A percentile compares a stretch with the other conserved stretches of the same genome.
Conservation (phyloP, 2,888 invertebrate genomes). For the Lamproptera curius region DNA sequence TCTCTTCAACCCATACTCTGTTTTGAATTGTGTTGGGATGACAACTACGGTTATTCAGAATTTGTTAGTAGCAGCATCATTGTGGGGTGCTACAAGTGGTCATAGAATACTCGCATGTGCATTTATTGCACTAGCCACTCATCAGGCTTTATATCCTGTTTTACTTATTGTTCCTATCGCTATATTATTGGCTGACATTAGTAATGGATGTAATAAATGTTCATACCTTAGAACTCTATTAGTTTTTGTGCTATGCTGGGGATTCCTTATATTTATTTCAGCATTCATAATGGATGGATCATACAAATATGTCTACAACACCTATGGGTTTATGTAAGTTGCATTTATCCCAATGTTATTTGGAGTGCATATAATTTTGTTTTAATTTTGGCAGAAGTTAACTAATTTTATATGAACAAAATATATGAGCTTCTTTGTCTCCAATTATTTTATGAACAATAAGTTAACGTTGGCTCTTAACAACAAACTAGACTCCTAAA, state of each 20-base stretch:
- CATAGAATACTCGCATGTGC: slow-evolving; percentile 79
- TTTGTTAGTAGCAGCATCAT: slow-evolving; percentile 84
- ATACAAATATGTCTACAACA: slow-evolving; percentile 82
- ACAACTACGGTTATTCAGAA: slow-evolving; percentile 95
- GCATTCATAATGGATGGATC: slow-evolving; percentile 81
- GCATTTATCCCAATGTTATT: neutral
- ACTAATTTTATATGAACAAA: slow-evolving; percentile 40
- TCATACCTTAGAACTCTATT: slow-evolving; percentile 70
- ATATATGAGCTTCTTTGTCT: too few relatives aligned
- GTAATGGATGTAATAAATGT: slow-evolving; percentile 65
- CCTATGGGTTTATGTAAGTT: slow-evolving; percentile 90
- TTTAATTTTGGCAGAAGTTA: neutral
- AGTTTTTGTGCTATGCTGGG: slow-evolving; percentile 74
- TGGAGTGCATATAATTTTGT: neutral
- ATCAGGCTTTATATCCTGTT: slow-evolving; percentile 90
- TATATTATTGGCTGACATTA: slow-evolving; percentile 81
- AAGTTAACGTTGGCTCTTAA: too few relatives aligned
- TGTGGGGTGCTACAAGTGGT: slow-evolving; percentile 84
- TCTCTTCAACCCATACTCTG: slow-evolving; percentile 92
- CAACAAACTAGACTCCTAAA: too few relatives aligned
- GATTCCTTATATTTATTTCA: slow-evolving; percentile 78
- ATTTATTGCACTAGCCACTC: slow-evolving; percentile 86
- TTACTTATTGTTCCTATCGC: slow-evolving; percentile 90
- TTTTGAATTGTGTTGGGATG: slow-evolving; percentile 91
- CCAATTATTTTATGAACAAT: too few relatives aligned